Evolutionary conservation across 1,140 invertebrate species (phyloP), one percentile per base, ranked within the genome.

Genomic region (Tyrophagus putrescentiae): DNA sequence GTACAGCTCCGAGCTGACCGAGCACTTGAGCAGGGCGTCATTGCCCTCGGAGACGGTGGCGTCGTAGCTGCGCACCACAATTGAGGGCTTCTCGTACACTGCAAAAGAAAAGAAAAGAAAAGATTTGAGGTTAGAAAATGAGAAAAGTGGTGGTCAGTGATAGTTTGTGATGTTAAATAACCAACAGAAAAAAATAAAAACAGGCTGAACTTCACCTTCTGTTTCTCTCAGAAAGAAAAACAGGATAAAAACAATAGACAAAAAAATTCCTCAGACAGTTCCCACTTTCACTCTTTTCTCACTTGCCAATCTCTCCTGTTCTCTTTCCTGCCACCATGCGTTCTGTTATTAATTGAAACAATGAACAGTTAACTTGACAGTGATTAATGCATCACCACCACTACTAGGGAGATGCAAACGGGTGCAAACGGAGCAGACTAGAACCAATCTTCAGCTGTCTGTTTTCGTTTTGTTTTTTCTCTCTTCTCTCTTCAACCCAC

Each of bases 341-440:
- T 21, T 39, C 13, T 39, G 45, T 18, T 48, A 48, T 48, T 48
- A 48, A 48, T 48, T 48, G 45, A 48, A 48, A 48, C 45, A 48
- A 48, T 48, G 45, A 48, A 48, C 45, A 18, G 45, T 18, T 48
- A 48, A 48, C 45, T 48, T 48, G 45, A 48, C 45, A 48, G 18
- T 48, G 45, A 48, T 48, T 48, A 48, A 48, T 48, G 45, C 21
- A 7, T 48, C 7, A 7, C 31, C 13, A 39, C 36, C 36, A 39
- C 13, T 13, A 39, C 21, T 13, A 39, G 13, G 36, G 21, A 13
- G 36, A 39, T 21, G 36, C 13, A 13, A 21, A 39, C 36, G 36
- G 36, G n/a, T n/a, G n/a, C n/a, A n/a, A n/a, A n/a, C n/a, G n/a
- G n/a, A n/a, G n/a, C n/a, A n/a, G n/a, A n/a, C n/a, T n/a, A n/a